Evolutionary conservation across 2,797 vertebrate genomes (phyloP).

Genomic region (Scolopax rusticola): DNA sequence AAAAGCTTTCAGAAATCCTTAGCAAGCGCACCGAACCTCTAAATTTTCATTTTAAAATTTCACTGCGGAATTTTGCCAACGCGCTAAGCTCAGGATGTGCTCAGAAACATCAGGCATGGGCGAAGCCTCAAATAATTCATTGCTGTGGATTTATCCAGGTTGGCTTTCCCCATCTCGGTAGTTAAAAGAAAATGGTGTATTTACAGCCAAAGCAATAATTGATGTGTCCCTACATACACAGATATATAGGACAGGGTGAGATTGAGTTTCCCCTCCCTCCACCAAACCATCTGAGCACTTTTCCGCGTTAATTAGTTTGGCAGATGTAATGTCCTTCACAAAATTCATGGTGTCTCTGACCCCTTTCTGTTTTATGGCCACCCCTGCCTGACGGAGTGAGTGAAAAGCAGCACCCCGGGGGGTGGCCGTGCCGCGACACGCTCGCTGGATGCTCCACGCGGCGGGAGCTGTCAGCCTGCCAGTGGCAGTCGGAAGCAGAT

Average conservation of each 20-base stretch:
- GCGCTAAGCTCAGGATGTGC: not conserved
- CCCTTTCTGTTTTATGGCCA: not conserved
- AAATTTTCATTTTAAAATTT: not conserved
- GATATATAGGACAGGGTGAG: not conserved
- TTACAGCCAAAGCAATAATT: not conserved
- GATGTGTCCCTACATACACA: not conserved
- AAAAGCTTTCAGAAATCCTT: not conserved
- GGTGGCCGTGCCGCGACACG: not conserved
- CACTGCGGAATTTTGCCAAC: not conserved
- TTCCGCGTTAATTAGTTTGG: not conserved
- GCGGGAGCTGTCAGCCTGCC: not conserved
- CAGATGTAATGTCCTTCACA: not conserved
- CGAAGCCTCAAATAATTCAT: not conserved
- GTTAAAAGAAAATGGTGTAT: not conserved
- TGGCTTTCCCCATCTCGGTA: not conserved
- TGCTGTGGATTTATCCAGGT: not conserved
- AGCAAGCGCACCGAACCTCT: not conserved
- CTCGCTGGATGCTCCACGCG: fast-evolving
- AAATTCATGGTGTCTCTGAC: not conserved
- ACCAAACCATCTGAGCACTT: slow-evolving; percentile 12
- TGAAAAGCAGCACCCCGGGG: not conserved
- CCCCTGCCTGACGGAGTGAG: not conserved
- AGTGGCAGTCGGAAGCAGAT: fast-evolving
- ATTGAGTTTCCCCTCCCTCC: not conserved
- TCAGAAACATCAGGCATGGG: not conserved